Evolutionary conservation across 2,888 invertebrate genomes (phyloP).

Genomic region (Pterostichus niger): DNA sequence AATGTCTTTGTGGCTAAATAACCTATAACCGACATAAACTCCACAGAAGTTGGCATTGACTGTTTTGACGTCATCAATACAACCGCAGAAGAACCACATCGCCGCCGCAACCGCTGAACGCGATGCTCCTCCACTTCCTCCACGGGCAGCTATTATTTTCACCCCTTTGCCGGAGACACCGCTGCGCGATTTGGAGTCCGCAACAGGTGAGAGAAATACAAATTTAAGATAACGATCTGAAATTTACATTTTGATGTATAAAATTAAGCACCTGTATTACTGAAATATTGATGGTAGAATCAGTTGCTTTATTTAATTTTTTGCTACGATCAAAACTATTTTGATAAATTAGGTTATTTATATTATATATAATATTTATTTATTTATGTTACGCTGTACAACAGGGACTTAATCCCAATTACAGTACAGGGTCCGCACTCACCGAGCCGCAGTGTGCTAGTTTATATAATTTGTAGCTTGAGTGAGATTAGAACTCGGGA

Average conservation of each 20-base stretch:
- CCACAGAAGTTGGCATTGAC: conserved; percentile 51
- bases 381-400: too few relatives aligned
- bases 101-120: conserved; percentile 51
- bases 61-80: conserved; percentile 23
- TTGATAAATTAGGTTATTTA: too few relatives aligned
- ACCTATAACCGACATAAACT: not conserved
- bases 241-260: not conserved
- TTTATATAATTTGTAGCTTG: too few relatives aligned
- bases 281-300: not conserved
- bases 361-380: too few relatives aligned
- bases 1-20: not conserved
- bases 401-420: too few relatives aligned
- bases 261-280: not conserved
- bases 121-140: conserved; percentile 73
- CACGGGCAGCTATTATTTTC: conserved; percentile 73
- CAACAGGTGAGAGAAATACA: not conserved
- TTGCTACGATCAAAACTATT: too few relatives aligned
- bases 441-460: too few relatives aligned
- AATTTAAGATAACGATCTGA: not conserved
- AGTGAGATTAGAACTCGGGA: too few relatives aligned
- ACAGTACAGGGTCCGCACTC: too few relatives aligned
- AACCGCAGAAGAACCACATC: conserved; percentile 56
- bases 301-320: too few relatives aligned
- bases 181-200: not conserved
- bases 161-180: conserved; percentile 70